Base-by-base conservation (phyloP, 2,797 vertebrate species). In the Cottoperca gobio region DNA sequence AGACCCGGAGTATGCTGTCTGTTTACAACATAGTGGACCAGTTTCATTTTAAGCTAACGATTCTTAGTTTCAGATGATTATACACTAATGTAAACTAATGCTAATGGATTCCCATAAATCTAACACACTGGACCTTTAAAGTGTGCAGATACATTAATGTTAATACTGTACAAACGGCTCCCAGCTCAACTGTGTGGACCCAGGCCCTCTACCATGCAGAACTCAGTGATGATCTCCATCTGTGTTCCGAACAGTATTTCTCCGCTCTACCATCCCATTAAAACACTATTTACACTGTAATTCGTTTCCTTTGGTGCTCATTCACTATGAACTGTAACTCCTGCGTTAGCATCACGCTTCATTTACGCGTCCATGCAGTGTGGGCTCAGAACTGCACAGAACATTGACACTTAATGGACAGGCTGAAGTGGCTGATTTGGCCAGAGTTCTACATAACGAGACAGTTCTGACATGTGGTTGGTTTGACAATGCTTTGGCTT, bases 361-460 rank as follows among this genome's bases (percentile, higher is more conserved):
- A 77, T 85, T 85, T 67, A 39, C 26, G 70, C 14, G 12, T 37
- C 59, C 72, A 63, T 14, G 12, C 70, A 60, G 14, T 19, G 37
- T 40, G 70, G 58, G 69, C 70, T 74, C 26, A 2, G 55, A 26
- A 65, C 72, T 81, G 70, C 79, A 79, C 74, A 75, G 69, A 64
- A 63, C 84, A 74, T 75, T 83, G 71, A 82, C 59, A 55, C 69
- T 85, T 73, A 83, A 82, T 74, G 79, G 76, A 84, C 73, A 72
- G 67, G 60, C 49, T 73, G 55, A 78, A 87, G 83, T 81, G 78
- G 69, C 58, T 82, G 62, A 33, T 81, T 81, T 86, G 88, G 83
- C 79, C 4, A 1, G 4, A 66, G 53, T 50, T 73, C n/a, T 12
- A 70, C 33, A 42, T 71, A 76, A 84, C 71, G 77, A 85, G 76